phyloP scores from a whole-genome alignment of 2,113 vertebrate genomes.

The Lonchura striata region DNA sequence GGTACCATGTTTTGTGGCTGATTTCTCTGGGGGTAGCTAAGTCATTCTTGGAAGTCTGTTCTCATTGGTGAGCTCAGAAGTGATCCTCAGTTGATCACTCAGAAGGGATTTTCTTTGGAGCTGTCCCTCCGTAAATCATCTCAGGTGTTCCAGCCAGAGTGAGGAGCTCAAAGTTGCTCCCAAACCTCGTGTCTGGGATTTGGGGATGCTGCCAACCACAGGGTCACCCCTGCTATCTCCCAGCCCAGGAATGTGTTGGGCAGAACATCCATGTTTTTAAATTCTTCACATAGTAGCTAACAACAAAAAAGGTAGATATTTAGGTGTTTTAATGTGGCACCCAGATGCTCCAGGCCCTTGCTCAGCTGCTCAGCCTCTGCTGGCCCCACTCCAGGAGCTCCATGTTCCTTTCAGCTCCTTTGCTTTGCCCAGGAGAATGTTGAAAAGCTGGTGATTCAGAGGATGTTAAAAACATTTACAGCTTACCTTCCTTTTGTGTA shows the following conservation, averaged over 20 bases:
- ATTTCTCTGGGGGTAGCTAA: background rate
- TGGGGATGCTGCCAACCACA: rapidly evolving
- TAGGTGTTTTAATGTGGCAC: background rate
- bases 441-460: background rate
- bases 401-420: background rate
- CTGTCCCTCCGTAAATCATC: background rate
- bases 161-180: background rate
- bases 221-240: background rate
- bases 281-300: background rate
- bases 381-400: background rate
- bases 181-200: background rate
- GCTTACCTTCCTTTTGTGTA: background rate
- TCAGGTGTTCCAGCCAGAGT: background rate
- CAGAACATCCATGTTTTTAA: background rate
- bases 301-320: background rate
- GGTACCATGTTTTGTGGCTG: background rate
- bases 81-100: background rate
- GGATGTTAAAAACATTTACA: background rate
- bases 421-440: rapidly evolving
- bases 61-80: background rate
- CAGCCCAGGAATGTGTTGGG: rapidly evolving
- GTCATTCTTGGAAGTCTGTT: background rate
- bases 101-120: background rate
- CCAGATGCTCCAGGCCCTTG: background rate
- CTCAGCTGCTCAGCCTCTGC: background rate